Conservation (phyloP, 2,888 invertebrate genomes). For the Elmis aenea region DNA sequence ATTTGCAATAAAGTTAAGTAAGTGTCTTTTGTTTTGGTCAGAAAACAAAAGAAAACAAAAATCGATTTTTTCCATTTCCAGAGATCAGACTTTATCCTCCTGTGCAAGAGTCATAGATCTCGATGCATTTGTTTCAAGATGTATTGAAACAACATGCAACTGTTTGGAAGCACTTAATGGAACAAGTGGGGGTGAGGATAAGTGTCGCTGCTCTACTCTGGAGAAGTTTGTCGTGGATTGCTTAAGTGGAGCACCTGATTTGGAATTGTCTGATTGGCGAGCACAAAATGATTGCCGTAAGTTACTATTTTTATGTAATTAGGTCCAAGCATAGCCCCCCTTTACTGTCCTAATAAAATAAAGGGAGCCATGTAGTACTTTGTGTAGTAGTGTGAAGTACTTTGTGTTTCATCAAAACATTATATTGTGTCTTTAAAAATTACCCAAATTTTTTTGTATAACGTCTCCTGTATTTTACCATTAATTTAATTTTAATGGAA, state of each 20-base stretch:
- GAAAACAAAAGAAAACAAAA: background rate
- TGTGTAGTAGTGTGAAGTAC: no score
- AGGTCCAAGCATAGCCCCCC: no score
- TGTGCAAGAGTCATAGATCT: conserved; percentile 62
- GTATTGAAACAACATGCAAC: conserved; percentile 70
- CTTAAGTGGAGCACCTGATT: conserved; percentile 56
- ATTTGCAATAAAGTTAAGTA: conserved; percentile 65
- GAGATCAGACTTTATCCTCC: conserved; percentile 57
- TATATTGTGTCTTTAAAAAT: background rate
- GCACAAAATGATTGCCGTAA: conserved; percentile 65
- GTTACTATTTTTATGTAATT: conserved; percentile 40
- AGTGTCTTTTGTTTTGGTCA: conserved; percentile 33
- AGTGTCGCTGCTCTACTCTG: conserved; percentile 67
- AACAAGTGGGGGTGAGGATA: conserved; percentile 38
- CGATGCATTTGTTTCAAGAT: conserved; percentile 65
- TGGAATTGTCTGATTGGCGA: conserved; percentile 68
- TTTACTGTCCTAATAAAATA: conserved; percentile 8
- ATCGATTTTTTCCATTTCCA: conserved; percentile 12
- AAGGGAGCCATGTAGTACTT: no score
- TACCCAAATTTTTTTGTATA: no score
- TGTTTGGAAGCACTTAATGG: conserved; percentile 57
- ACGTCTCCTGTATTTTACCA: no score
- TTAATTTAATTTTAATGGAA: no score
- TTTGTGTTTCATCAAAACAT: no score
- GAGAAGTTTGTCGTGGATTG: conserved; percentile 72